A percentile compares a stretch with the other conserved stretches of the same genome.
Evolutionary conservation across 2,797 vertebrate species (phyloP).

Genomic region (Thripadectes ignobilis): DNA sequence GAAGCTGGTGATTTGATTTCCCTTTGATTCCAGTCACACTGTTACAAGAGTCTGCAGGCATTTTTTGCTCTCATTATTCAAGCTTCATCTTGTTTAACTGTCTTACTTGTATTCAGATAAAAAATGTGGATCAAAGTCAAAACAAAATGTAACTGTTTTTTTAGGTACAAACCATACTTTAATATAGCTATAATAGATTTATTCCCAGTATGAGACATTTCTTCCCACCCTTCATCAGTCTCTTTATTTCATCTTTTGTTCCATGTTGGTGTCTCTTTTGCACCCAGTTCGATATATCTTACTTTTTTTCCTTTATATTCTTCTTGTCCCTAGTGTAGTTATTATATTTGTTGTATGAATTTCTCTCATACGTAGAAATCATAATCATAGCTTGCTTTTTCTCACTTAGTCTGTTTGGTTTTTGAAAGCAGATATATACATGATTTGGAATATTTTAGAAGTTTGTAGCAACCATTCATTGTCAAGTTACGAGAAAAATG

Average conservation of each 20-base stretch:
- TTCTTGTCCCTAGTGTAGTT: background rate
- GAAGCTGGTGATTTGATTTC: background rate
- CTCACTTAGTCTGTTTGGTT: background rate
- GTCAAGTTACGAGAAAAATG: background rate
- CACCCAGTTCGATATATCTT: background rate
- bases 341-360: background rate
- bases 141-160: background rate
- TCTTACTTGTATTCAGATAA: background rate
- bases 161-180: background rate
- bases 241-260: background rate
- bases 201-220: background rate
- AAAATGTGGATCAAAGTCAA: background rate
- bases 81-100: background rate
- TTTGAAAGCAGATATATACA: background rate
- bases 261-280: background rate
- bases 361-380: background rate
- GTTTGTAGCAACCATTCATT: background rate
- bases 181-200: background rate
- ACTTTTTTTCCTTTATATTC: background rate
- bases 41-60: background rate
- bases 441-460: background rate
- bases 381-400: background rate
- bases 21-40: background rate
- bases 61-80: background rate
- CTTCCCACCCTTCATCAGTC: background rate